Percentiles rank a stretch among this genome's conserved stretches.
Conservation (phyloP, 2,888 invertebrate genomes). For the Protonemura montana region DNA sequence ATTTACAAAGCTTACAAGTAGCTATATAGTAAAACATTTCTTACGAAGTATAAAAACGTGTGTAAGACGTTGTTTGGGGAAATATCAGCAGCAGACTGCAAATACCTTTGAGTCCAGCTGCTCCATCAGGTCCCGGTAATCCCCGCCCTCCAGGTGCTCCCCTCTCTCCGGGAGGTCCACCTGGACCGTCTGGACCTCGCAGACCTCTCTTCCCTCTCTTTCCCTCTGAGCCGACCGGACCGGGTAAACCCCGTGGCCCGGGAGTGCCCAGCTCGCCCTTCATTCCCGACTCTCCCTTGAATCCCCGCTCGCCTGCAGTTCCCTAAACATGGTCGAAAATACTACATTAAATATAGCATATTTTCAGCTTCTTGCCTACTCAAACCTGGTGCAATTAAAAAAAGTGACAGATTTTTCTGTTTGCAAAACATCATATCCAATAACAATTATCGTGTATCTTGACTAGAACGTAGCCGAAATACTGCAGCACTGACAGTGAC, state of each 20-base stretch:
- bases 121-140: conserved; percentile 79
- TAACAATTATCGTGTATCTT: too few species aligned
- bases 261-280: conserved; percentile 78
- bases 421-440: too few species aligned
- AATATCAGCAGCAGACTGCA: too few species aligned
- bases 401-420: too few species aligned
- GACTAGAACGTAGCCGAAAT: background rate
- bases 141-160: conserved; percentile 72
- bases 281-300: conserved; percentile 78
- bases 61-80: too few species aligned
- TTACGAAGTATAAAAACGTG: too few species aligned
- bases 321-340: conserved; percentile 63
- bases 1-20: too few species aligned
- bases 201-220: conserved; percentile 83
- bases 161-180: conserved; percentile 78
- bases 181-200: conserved; percentile 75
- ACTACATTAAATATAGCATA: too few species aligned
- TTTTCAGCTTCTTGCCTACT: too few species aligned
- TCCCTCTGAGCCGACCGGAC: conserved; percentile 77
- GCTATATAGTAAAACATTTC: too few species aligned
- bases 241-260: conserved; percentile 80
- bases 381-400: too few species aligned
- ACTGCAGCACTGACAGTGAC: conserved; percentile 20
- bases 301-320: conserved; percentile 78
- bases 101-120: conserved; percentile 74